phyloP scores from a whole-genome alignment of 2,888 invertebrate genomes.

The Mycalesis mineus region DNA sequence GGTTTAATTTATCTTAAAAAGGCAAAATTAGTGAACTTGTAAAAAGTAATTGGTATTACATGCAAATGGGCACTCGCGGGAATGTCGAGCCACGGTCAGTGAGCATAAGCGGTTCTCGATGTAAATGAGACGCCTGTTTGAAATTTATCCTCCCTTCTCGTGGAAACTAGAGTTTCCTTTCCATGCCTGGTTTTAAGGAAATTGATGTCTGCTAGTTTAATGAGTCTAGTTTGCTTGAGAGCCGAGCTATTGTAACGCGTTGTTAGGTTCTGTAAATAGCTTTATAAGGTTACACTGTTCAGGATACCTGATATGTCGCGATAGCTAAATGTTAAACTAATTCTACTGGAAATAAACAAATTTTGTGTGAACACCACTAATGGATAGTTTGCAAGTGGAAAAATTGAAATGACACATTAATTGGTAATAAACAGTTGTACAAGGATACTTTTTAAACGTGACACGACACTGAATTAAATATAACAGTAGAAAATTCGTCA shows the following conservation, averaged over 20 bases:
- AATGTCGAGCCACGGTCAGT: conserved; percentile 45
- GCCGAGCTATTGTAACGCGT: background rate
- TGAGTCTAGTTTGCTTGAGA: conserved; percentile 4
- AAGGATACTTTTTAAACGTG: no score
- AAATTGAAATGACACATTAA: no score
- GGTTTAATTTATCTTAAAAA: conserved; percentile 30
- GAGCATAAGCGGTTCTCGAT: conserved; percentile 58
- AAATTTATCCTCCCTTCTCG: conserved; percentile 46
- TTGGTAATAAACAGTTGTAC: no score
- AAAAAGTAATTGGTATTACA: conserved; percentile 67
- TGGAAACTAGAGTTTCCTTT: background rate
- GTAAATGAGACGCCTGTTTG: conserved; percentile 55
- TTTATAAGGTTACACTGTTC: no score
- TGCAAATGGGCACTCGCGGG: conserved; percentile 58
- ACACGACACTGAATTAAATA: no score
- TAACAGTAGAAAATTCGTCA: no score
- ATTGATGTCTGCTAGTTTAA: conserved; percentile 16
- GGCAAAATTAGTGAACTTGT: conserved; percentile 58
- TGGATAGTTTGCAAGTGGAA: no score
- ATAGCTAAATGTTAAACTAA: no score
- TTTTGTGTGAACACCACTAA: no score
- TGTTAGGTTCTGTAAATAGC: no score
- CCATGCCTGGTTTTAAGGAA: conserved; percentile 15
- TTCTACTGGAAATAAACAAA: no score
- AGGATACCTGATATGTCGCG: no score